Conservation (phyloP, 2,113 vertebrate genomes). For the Brachyistius frenatus region DNA sequence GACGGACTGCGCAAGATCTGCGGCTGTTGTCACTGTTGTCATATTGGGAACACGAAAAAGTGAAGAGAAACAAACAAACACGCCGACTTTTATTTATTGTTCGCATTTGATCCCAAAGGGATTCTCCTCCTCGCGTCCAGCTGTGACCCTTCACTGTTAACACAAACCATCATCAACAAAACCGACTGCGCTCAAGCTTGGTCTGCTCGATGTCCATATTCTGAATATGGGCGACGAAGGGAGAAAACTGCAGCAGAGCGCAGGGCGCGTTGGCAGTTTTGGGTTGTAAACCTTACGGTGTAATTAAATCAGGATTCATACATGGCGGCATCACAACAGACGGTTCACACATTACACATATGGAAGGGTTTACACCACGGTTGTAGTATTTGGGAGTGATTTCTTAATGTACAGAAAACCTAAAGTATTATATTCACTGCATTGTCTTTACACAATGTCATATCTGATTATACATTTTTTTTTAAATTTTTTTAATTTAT, state of each 20-base stretch:
- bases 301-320: background rate
- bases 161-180: background rate
- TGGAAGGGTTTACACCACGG: background rate
- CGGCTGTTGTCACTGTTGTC: constrained; percentile 25
- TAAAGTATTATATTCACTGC: constrained; percentile 15
- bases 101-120: constrained; percentile 42
- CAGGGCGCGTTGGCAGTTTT: background rate
- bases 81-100: constrained; percentile 28
- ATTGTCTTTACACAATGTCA: background rate
- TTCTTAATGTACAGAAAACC: constrained; percentile 13
- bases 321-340: too few species aligned
- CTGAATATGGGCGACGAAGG: constrained; percentile 19
- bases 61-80: constrained; percentile 4
- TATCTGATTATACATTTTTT: constrained; percentile 7
- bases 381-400: constrained; percentile 1
- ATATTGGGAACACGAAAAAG: constrained; percentile 12
- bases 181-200: background rate
- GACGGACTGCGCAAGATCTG: constrained; percentile 17
- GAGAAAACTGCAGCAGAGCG: background rate
- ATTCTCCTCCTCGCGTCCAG: constrained; percentile 8
- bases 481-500: too few species aligned
- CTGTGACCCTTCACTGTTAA: constrained; percentile 20
- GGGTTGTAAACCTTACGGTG: constrained; percentile 8
- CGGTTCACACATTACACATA: background rate
- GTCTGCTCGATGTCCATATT: background rate